A percentile compares a stretch with the other conserved stretches of the same genome.
Evolutionary conservation across 2,113 vertebrate genomes (phyloP).

Genomic region (Platycercus adscitus): DNA sequence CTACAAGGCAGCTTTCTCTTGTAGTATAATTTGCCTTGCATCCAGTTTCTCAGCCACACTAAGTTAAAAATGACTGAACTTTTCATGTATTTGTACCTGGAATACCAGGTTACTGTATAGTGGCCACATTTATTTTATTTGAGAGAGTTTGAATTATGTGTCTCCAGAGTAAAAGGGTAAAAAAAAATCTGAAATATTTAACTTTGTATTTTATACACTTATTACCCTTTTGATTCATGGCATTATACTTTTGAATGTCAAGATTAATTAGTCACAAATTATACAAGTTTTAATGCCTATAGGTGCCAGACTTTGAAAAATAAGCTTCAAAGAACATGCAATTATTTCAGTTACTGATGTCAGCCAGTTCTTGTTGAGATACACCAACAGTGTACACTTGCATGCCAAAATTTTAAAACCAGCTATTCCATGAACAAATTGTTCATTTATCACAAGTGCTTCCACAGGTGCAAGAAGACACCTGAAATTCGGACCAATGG

Average conservation of each 20-base stretch:
- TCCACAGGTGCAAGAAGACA: background rate
- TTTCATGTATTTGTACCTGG: background rate
- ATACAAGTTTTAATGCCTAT: background rate
- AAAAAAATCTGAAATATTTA: background rate
- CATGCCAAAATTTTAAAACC: background rate
- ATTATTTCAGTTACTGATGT: background rate
- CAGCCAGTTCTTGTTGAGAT: background rate
- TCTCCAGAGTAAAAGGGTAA: background rate
- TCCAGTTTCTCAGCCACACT: background rate
- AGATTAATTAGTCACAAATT: background rate
- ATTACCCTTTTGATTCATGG: background rate
- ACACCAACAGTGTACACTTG: background rate
- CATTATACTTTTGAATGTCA: background rate
- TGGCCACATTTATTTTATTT: background rate
- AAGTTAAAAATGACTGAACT: conserved; percentile 4
- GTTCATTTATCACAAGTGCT: background rate
- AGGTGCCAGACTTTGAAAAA: background rate
- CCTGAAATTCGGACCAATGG: background rate
- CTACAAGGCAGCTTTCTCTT: background rate
- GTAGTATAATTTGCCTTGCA: background rate
- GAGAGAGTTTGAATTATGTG: background rate
- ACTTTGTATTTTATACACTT: background rate
- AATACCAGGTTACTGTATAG: background rate
- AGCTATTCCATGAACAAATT: background rate
- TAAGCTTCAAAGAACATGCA: background rate